These are phyloP conservation scores for Smutsia gigantea DNA, from an alignment of 2,797 vertebrate genomes.

Conservation along the genomic window DNA sequence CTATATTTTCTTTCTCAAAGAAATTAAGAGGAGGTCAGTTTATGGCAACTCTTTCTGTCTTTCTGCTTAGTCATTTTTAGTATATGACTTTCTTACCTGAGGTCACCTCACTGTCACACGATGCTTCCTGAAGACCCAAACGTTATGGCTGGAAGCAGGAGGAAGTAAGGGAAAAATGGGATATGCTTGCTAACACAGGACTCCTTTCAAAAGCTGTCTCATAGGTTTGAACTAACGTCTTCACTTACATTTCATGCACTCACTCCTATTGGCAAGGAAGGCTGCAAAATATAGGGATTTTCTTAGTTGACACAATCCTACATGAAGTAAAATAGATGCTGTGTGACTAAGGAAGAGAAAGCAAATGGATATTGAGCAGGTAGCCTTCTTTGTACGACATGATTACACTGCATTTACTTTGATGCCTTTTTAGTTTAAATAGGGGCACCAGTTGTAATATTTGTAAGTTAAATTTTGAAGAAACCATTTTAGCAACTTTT, in stretches of 20 bases:
- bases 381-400: not conserved
- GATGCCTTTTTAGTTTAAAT: not conserved
- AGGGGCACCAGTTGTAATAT: not conserved
- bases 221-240: not conserved
- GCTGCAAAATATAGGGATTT: not conserved
- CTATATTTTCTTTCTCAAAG: not conserved
- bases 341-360: not conserved
- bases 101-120: not conserved
- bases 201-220: not conserved
- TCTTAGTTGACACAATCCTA: not conserved
- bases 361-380: not conserved
- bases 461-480: slow-evolving; percentile 10
- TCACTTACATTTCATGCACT: not conserved
- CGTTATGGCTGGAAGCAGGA: not conserved
- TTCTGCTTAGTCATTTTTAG: not conserved
- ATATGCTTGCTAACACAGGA: not conserved
- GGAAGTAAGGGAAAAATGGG: not conserved
- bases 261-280: not conserved
- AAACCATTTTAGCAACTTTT: not conserved
- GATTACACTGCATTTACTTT: not conserved
- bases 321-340: not conserved
- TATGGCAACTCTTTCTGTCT: not conserved
- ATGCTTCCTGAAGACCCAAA: not conserved
- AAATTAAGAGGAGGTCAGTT: not conserved
- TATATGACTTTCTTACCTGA: not conserved